A percentile compares a stretch with the other conserved stretches of the same genome.
Conservation (phyloP, 2,888 invertebrate genomes). For the Platerodrilus igneus region DNA sequence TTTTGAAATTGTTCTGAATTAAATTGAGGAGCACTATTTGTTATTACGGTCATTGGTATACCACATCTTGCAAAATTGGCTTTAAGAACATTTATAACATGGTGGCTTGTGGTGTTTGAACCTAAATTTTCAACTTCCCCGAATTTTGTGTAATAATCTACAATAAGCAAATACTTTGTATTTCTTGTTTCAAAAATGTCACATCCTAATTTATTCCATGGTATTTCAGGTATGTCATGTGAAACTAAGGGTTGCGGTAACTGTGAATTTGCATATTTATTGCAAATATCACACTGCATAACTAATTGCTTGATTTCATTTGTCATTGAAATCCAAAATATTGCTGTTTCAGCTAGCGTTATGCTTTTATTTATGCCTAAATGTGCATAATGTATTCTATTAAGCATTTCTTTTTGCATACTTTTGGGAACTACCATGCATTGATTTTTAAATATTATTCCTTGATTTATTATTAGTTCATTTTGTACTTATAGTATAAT, state of each 20-base stretch:
- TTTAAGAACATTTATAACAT: constrained; percentile 8
- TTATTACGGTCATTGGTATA: constrained; percentile 12
- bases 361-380: background rate
- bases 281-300: background rate
- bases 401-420: constrained; percentile 6
- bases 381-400: constrained; percentile 13
- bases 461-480: constrained; percentile 3
- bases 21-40: constrained; percentile 8
- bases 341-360: background rate
- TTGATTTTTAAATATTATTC: constrained; percentile 5
- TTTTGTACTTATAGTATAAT: too few species aligned
- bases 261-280: background rate
- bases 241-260: background rate
- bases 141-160: constrained; percentile 4
- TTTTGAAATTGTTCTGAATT: too few species aligned
- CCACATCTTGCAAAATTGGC: constrained; percentile 12
- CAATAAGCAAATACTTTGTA: background rate
- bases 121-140: background rate
- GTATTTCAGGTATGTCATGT: background rate
- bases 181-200: constrained; percentile 5
- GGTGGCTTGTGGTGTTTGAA: background rate
- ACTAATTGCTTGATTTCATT: constrained; percentile 1
- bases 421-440: constrained; percentile 7
- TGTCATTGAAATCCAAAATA: constrained; percentile 1
- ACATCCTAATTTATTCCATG: constrained; percentile 3